Base-by-base conservation (phyloP, 2,113 vertebrate species). In the Trinectes maculatus region DNA sequence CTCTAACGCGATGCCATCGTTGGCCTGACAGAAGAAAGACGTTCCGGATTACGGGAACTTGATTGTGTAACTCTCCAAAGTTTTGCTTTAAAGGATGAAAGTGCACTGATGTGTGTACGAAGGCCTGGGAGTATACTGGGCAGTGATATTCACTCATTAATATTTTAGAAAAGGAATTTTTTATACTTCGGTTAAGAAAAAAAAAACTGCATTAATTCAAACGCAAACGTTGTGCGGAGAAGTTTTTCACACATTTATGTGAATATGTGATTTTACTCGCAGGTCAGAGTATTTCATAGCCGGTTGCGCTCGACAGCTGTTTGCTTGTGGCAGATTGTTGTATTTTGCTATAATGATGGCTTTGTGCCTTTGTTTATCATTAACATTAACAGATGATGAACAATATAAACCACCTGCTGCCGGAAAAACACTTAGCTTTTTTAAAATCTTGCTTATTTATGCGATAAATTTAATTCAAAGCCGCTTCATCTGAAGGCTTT, bases 131-230 rank as follows among this genome's bases (percentile, higher is more conserved):
- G 11, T 29, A 19, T 33, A n/a, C n/a, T 40, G 21, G 11, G 22
- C 59, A 39, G 22, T 37, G 18, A 63, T 69, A 56, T 53, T 43
- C 2, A 4, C 53, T 74, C 48, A 69, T 73, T 48, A 33, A 63
- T 73, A 79, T 52, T 82, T 73, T 4, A 49, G 37, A 29, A 31
- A 28, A 58, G 42, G 29, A 69, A 74, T 58, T 46, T 10, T 60
- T 16, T 29, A 51, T 5, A 58, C 6, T 12, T 4, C 18, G 9
- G 34, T 67, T 55, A 51, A 47, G 18, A n/a, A n/a, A n/a, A n/a
- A n/a, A n/a, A n/a, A 51, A 13, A 44, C 22, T 10, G 29, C 10
- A 13, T 43, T n/a, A 43, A 61, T 19, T 29, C 18, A 44, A n/a
- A n/a, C n/a, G 22, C 22, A 39, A 67, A n/a, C n/a, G 18, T 40